A percentile compares a stretch with the other conserved stretches of the same genome.
Conservation (phyloP, 1,140 invertebrate species). For the Megalonaias nervosa region DNA sequence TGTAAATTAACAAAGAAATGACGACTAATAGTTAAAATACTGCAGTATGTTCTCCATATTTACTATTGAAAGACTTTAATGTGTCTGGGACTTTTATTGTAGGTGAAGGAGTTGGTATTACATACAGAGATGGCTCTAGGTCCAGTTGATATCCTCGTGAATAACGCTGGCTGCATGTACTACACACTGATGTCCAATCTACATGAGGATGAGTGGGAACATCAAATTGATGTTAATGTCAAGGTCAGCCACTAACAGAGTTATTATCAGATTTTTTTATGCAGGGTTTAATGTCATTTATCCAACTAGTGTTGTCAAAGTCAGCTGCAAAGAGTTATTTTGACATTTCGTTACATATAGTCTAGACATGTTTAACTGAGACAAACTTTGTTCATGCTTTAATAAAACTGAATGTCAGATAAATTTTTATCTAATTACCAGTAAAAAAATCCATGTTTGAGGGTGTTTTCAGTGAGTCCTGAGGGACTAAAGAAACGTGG, state of each 20-base stretch:
- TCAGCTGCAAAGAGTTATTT: too few species aligned
- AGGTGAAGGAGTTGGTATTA: slow-evolving; percentile 63
- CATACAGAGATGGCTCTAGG: slow-evolving; percentile 66
- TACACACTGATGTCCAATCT: slow-evolving; percentile 71
- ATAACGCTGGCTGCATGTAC: slow-evolving; percentile 73
- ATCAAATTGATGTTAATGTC: slow-evolving; percentile 64
- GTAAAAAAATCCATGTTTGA: too few species aligned
- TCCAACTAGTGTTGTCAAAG: too few species aligned
- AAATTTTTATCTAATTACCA: too few species aligned
- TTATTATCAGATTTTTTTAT: too few species aligned
- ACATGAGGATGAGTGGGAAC: slow-evolving; percentile 70
- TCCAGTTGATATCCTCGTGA: slow-evolving; percentile 72
- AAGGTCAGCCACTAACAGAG: slow-evolving; percentile 11
- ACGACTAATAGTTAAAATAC: background rate
- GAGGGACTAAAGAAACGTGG: too few species aligned
- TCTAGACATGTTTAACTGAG: too few species aligned
- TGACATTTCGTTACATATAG: too few species aligned
- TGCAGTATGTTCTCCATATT: background rate
- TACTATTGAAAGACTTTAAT: slow-evolving; percentile 10
- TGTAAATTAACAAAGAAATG: background rate
- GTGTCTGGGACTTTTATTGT: slow-evolving; percentile 10
- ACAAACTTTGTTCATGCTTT: too few species aligned
- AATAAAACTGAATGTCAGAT: too few species aligned
- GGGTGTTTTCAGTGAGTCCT: too few species aligned
- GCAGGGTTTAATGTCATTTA: too few species aligned